These are phyloP conservation scores for Progne subis DNA, from an alignment of 2,113 vertebrate species.

Conservation along the genomic window DNA sequence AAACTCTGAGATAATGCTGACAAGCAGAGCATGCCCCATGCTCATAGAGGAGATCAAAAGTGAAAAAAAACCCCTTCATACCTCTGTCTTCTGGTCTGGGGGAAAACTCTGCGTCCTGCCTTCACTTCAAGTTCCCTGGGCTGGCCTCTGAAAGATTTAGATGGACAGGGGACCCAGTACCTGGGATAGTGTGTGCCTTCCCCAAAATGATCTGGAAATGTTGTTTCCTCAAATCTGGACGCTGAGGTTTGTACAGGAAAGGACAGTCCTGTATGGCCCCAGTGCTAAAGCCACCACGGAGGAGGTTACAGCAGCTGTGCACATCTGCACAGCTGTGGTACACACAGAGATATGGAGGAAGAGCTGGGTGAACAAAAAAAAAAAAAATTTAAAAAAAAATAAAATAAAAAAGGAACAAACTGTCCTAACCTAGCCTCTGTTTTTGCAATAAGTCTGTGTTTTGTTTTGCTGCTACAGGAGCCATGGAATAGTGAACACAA, in stretches of 20 bases:
- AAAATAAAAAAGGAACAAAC: neutral
- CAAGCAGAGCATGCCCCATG: neutral
- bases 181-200: neutral
- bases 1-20: neutral
- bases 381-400: neutral
- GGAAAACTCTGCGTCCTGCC: neutral
- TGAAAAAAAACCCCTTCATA: fast-evolving
- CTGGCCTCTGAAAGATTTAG: neutral
- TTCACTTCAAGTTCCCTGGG: neutral
- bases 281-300: neutral
- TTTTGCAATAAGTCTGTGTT: neutral
- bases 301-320: neutral
- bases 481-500: neutral
- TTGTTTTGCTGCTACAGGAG: neutral
- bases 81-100: neutral
- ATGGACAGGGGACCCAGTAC: fast-evolving
- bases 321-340: neutral
- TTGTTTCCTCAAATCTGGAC: neutral
- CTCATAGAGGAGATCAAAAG: neutral
- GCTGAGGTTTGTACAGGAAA: neutral
- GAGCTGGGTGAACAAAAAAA: neutral
- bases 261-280: neutral
- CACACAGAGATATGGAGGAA: neutral
- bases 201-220: neutral
- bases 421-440: neutral